Evolutionary conservation across 2,113 vertebrate genomes (phyloP).

Genomic region (Colaptes auratus): DNA sequence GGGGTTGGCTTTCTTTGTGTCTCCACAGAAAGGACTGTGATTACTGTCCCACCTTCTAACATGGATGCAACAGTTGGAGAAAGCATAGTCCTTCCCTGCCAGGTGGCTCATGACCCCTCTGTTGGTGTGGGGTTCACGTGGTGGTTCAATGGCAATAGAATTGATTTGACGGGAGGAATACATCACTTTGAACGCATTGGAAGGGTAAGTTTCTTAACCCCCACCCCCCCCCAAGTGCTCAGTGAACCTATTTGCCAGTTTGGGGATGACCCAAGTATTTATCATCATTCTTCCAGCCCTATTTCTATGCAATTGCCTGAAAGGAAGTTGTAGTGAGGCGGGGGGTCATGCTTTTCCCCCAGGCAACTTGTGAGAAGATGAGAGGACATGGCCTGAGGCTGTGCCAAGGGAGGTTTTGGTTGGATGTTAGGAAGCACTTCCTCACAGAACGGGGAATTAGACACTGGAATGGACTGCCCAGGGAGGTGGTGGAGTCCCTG

Average conservation of each 20-base stretch:
- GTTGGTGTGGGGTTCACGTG: conserved; percentile 82
- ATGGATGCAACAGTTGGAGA: conserved; percentile 88
- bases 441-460: too few relatives aligned
- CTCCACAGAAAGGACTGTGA: conserved; percentile 83
- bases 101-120: conserved; percentile 85
- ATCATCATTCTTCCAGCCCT: neutral
- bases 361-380: too few relatives aligned
- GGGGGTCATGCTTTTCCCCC: too few relatives aligned
- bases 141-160: conserved; percentile 85
- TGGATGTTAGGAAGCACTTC: too few relatives aligned
- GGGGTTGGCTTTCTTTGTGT: neutral
- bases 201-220: conserved; percentile 77
- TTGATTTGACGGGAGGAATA: conserved; percentile 80
- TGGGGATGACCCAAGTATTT: neutral
- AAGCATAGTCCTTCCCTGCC: conserved; percentile 88
- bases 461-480: too few relatives aligned
- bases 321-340: too few relatives aligned
- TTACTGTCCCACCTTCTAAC: conserved; percentile 80
- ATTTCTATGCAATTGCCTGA: neutral
- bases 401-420: too few relatives aligned
- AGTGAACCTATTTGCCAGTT: neutral
- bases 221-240: neutral
- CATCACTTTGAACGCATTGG: conserved; percentile 89
- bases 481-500: too few relatives aligned
- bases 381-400: too few relatives aligned